phyloP scores from a whole-genome alignment of 2,888 invertebrate genomes.

The Brenthis daphne region DNA sequence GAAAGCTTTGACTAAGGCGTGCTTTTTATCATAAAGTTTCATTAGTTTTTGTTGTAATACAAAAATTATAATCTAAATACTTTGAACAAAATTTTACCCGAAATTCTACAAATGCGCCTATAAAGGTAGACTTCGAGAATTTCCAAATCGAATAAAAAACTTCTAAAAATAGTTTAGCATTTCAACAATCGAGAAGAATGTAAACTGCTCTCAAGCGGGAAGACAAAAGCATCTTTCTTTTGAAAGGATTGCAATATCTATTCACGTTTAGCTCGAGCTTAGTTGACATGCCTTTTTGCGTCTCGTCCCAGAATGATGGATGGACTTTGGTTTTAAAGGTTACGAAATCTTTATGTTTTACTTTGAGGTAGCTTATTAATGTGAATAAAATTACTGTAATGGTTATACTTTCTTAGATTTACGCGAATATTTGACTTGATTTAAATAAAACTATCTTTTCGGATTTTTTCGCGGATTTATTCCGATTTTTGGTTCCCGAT shows the following conservation, averaged over 20 bases:
- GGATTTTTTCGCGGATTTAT: no score
- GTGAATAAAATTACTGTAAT: no score
- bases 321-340: constrained; percentile 14
- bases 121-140: neutral
- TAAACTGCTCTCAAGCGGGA: constrained; percentile 10
- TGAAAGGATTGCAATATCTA: constrained; percentile 11
- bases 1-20: no score
- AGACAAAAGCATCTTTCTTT: constrained; percentile 16
- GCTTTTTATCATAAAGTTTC: no score
- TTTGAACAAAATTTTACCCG: no score
- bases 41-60: no score
- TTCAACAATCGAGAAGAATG: constrained; percentile 18
- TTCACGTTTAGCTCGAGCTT: constrained; percentile 26
- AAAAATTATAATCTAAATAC: no score
- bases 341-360: constrained; percentile 5
- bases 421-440: no score
- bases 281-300: constrained; percentile 34
- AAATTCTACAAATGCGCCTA: no score
- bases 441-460: no score
- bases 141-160: neutral
- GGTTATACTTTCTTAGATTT: no score
- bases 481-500: no score
- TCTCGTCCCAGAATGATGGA: constrained; percentile 36
- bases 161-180: constrained; percentile 1
- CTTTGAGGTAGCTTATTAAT: neutral